phyloP scores from a whole-genome alignment of 2,797 vertebrate species.

The Masticophis lateralis region DNA sequence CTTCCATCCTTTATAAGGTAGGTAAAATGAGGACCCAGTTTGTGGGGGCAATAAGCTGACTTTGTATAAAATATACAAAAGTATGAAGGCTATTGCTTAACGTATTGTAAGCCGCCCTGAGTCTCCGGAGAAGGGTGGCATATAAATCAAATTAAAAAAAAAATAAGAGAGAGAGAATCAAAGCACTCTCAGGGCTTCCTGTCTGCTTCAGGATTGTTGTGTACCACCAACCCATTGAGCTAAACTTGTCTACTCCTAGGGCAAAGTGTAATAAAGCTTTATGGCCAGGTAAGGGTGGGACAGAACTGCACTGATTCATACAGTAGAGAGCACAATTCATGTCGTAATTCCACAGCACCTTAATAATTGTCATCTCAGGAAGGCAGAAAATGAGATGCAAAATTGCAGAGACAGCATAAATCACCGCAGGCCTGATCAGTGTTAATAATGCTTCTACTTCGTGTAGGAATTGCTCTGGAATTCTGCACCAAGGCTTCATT shows the following conservation, averaged over 20 bases:
- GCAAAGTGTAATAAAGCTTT: constrained; percentile 54
- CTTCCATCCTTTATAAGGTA: too few relatives aligned
- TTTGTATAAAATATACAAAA: too few relatives aligned
- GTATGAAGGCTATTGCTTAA: too few relatives aligned
- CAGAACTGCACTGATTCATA: constrained; percentile 48
- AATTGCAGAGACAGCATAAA: constrained; percentile 59
- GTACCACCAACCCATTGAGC: not conserved
- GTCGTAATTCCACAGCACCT: constrained; percentile 54
- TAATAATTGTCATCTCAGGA: constrained; percentile 64
- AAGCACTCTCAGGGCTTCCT: not conserved
- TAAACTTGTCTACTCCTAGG: constrained; percentile 36
- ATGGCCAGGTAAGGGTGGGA: constrained; percentile 30
- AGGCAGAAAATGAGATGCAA: constrained; percentile 68
- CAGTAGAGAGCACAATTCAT: constrained; percentile 54
- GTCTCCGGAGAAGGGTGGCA: too few relatives aligned
- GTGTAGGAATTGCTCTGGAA: constrained; percentile 50
- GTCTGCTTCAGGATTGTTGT: not conserved
- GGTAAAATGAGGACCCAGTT: too few relatives aligned
- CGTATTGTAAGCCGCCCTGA: too few relatives aligned
- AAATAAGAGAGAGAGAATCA: too few relatives aligned
- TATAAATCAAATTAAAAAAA: too few relatives aligned
- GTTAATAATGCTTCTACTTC: constrained; percentile 42
- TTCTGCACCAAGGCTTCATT: constrained; percentile 49
- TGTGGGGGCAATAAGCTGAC: too few relatives aligned
- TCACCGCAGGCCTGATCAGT: constrained; percentile 43